Evolutionary conservation across 2,888 invertebrate genomes (phyloP), one percentile per base, ranked within the genome.

Genomic region (Stenichneumon culpator): DNA sequence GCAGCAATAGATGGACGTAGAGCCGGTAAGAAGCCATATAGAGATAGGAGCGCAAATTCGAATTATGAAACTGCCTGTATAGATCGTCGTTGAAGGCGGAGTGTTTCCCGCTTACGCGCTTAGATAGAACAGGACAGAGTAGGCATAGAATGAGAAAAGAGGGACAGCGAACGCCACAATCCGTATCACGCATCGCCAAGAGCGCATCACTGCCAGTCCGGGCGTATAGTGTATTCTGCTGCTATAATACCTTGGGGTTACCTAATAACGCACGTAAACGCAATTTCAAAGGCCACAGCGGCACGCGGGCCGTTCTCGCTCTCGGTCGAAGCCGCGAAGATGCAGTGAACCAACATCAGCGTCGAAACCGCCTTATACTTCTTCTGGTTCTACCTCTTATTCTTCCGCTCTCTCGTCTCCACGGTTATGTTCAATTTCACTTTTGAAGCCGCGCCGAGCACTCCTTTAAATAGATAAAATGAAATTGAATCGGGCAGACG

Each of bases 231-330:
- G 54, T 7, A 19, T 6, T 39, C 16, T 3, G n/a, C 39, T 11
- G 75, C 83, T 80, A 69, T 80, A 78, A 86, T 83, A 87, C 81
- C 79, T 70, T 47, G 84, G 74, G 82, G 88, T 90, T 91, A 91
- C 90, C 91, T 91, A 91, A 90, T 90, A 90, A 87, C 89, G 83
- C 90, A 89, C 90, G 90, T 89, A 91, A 89, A 92, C 89, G 91
- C 92, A 92, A 91, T 91, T 91, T 90, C 89, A 89, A 86, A 86
- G 88, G 87, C 89, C 87, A 89, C 89, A 89, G 90, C 89, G 88
- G 88, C 87, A 86, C 88, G 85, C 87, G 77, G 79, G 73, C 75
- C 84, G 88, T 84, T 84, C 78, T 72, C 77, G 72, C 28, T 44
- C 67, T 68, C 68, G 87, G 57, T 78, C 68, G 79, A 63, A 54